Evolutionary conservation across 2,888 invertebrate species (phyloP).

Genomic region (Emmelina monodactyla): DNA sequence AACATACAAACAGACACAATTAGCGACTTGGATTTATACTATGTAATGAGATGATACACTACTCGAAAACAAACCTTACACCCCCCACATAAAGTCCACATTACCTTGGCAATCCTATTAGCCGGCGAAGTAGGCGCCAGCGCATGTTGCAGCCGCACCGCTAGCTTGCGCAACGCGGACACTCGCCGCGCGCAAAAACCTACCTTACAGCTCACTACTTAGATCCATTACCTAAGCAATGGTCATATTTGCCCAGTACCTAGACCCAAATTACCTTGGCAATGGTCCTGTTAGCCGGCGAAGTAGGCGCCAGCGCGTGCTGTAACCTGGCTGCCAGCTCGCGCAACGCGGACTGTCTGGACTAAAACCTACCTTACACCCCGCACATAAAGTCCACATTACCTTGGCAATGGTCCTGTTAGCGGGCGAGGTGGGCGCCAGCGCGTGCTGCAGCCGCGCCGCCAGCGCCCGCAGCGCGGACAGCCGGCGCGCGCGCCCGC

Average conservation of each 20-base stretch:
- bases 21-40: no score
- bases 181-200: conserved; percentile 74
- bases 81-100: no score
- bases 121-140: conserved; percentile 73
- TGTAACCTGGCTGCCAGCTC: conserved; percentile 73
- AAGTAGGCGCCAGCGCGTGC: conserved; percentile 71
- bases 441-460: conserved; percentile 70
- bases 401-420: conserved; percentile 71
- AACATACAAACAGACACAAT: no score
- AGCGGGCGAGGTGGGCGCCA: conserved; percentile 73
- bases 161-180: conserved; percentile 71
- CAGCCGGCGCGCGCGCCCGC: conserved; percentile 72
- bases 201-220: no score
- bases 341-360: conserved; percentile 70
- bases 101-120: conserved; percentile 69
- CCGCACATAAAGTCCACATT: no score
- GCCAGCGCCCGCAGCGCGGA: conserved; percentile 73
- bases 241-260: no score
- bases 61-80: no score
- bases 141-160: conserved; percentile 72
- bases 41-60: no score
- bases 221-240: no score
- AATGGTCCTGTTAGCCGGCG: conserved; percentile 70
- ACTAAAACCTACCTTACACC: no score
- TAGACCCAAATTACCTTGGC: conserved; percentile 70